Conservation (phyloP, 1,140 invertebrate species). For the Maconellicoccus hirsutus region DNA sequence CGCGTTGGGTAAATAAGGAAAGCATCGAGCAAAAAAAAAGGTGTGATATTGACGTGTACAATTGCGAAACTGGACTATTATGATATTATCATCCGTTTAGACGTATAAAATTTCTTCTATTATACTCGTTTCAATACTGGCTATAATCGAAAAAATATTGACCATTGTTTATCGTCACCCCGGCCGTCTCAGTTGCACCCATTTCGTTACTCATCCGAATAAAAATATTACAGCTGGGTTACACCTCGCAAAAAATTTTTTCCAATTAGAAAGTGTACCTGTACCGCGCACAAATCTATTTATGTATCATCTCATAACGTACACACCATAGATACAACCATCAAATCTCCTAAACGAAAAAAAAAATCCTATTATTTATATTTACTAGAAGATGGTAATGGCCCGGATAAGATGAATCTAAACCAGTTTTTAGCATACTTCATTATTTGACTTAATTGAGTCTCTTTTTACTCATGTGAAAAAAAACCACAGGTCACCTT, state of each 20-base stretch:
- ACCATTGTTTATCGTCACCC: too few species aligned
- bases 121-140: too few species aligned
- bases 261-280: background rate
- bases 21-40: background rate
- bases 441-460: constrained; percentile 9
- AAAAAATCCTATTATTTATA: background rate
- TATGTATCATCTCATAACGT: background rate
- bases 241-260: background rate
- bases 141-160: too few species aligned
- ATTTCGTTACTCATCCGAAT: too few species aligned
- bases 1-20: background rate
- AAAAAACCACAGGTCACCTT: background rate
- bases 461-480: background rate
- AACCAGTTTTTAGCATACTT: background rate
- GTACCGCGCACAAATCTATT: too few species aligned
- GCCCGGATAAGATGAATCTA: background rate
- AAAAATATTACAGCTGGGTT: too few species aligned
- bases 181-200: too few species aligned
- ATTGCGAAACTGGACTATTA: constrained; percentile 4
- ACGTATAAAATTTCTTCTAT: too few species aligned
- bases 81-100: background rate
- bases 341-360: background rate
- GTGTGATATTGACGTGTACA: background rate
- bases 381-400: background rate
- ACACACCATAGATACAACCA: background rate